Evolutionary conservation across 2,113 vertebrate species (phyloP), one percentile per base, ranked within the genome.

Genomic region (Ariopsis seemanni): DNA sequence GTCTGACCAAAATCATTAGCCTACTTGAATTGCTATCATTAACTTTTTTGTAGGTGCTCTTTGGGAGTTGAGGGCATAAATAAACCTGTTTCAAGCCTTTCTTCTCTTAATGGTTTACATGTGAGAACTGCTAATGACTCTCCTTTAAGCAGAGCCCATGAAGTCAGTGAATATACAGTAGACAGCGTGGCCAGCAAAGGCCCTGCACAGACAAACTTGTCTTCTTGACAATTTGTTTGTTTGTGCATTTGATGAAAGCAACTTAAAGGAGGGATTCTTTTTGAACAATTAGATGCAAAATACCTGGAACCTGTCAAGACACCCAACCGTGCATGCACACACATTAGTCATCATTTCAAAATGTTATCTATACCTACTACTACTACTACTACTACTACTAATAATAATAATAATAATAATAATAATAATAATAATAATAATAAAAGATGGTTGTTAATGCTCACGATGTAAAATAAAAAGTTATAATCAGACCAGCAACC

Each of bases 111-210:
- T 91, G 82, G 86, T 80, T 90, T 82, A 87, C 87, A 90, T 90
- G 87, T 90, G 90, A 91, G 80, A 87, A 86, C 65, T 79, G 67
- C 72, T 80, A 90, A 89, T 89, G 91, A 88, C 72, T 87, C 78
- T 91, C 88, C 84, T 88, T 88, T 89, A 91, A 90, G 89, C 91
- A 93, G 92, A 87, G 91, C 92, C 55, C 89, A 80, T 86, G 87
- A 90, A 90, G 89, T 83, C 62, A 85, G 55, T 82, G 86, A 87
- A 62, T 89, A 81, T 87, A 87, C 84, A 72, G 88, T 84, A 87
- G 60, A 75, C 86, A 86, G 89, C 86, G 89, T 91, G 90, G 90
- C 91, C 89, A 62, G 89, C 78, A 55, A 77, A 87, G 86, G 90
- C 85, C 91, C 86, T 85, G 87, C 86, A 82, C 82, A 91, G 88